Base-by-base conservation (phyloP, 2,113 vertebrate species). In the Saccopteryx leptura region DNA sequence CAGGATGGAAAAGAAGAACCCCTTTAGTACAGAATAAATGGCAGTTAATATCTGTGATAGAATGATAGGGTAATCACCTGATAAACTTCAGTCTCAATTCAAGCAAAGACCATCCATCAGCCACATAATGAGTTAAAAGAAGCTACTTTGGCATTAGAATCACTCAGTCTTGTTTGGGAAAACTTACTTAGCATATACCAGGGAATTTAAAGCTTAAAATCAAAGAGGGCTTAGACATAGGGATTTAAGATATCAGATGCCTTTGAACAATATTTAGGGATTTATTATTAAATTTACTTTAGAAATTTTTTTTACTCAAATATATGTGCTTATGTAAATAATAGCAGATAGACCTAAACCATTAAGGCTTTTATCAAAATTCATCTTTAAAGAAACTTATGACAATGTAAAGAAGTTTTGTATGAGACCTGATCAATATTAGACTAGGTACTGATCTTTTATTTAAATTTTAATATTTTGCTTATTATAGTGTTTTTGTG, bases 251-350 rank as follows among this genome's bases (percentile, higher is more conserved):
- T 90, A 61, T 91, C 50, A 66, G 17, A 7, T 94, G 17, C 80
- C 33, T 87, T 93, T 7, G 0, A 91, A 95, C 48, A 93, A 52
- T 96, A 76, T 87, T 93, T 95, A 88, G 46, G 33, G 75, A 83
- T 80, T 90, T 97, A 63, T 81, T 95, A 90, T 92, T 89, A 87
- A 94, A 86, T 93, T 90, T 88, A 61, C 74, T 94, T 58, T 92
- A 74, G 69, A 78, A 78, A 81, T n/a, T 48, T 88, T 88, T 94
- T 74, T 95, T 72, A 75, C 52, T 96, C 52, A 91, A 60, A 72
- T 95, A 60, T 96, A 50, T 91, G 26, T 81, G 56, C 60, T 91
- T 93, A 89, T 88, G n/a, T 88, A 97, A 95, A 81, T 96, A 66
- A 88, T 85, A 93, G 19, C 48, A 76, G 46, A 96, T 60, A 91